Conservation (phyloP, 2,797 vertebrate genomes). For the Enoplosus armatus region DNA sequence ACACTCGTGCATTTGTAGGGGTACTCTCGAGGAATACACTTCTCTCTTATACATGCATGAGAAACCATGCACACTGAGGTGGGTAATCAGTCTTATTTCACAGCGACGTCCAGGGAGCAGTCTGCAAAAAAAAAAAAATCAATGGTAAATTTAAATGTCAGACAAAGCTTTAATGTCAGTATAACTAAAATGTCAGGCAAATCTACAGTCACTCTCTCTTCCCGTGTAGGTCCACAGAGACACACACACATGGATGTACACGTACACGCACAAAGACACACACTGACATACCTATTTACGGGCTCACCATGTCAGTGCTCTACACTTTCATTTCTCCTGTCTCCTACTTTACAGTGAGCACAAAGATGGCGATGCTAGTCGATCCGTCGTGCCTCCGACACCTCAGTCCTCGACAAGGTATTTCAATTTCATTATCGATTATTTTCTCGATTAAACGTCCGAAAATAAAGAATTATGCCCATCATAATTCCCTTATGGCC, state of each 20-base stretch:
- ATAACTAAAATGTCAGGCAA: conserved; percentile 63
- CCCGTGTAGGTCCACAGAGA: not conserved
- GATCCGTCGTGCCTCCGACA: not conserved
- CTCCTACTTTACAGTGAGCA: not conserved
- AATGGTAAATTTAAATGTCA: conserved; percentile 68
- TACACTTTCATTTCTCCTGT: not conserved
- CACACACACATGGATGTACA: not conserved
- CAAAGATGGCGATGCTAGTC: not conserved
- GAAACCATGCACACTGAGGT: not conserved
- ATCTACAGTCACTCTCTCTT: conserved; percentile 11
- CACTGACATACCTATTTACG: not conserved
- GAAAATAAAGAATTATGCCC: not conserved
- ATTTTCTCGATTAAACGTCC: not conserved
- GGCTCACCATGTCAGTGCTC: not conserved
- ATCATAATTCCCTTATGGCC: not conserved
- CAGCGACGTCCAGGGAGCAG: conserved; percentile 2
- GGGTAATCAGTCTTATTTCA: conserved; percentile 39
- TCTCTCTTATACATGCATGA: not conserved
- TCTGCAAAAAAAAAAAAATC: conserved; percentile 54
- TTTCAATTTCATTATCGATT: not conserved
- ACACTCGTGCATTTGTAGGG: conserved; percentile 5
- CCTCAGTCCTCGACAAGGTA: not conserved
- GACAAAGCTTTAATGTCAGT: conserved; percentile 53
- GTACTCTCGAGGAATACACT: not conserved
- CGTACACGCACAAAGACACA: conserved; percentile 1